Evolutionary conservation across 1,140 invertebrate species (phyloP).

Genomic region (Bombus fervidus): DNA sequence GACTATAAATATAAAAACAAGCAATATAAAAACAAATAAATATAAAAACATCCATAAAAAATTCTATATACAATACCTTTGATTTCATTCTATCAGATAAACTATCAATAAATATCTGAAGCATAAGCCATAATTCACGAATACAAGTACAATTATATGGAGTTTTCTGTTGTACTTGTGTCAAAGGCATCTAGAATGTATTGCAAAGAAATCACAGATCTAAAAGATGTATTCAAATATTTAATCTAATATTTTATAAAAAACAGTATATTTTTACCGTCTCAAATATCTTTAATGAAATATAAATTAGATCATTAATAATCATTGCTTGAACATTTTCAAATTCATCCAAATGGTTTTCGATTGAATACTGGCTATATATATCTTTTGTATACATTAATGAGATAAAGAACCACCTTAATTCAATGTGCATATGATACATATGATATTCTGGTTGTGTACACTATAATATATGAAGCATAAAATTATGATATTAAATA

Average conservation of each 20-base stretch:
- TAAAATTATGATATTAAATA: constrained; percentile 24
- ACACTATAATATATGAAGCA: constrained; percentile 67
- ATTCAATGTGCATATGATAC: constrained; percentile 80
- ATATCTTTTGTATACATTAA: constrained; percentile 69
- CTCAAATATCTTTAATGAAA: constrained; percentile 75
- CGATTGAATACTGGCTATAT: constrained; percentile 54
- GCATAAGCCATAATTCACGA: constrained; percentile 80
- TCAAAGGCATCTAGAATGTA: constrained; percentile 70
- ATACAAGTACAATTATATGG: constrained; percentile 80
- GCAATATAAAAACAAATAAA: constrained; percentile 6
- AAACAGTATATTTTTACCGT: constrained; percentile 66
- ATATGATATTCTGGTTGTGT: constrained; percentile 80
- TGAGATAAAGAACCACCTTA: constrained; percentile 79
- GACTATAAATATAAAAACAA: constrained; percentile 62
- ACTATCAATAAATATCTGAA: constrained; percentile 76
- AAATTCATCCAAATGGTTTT: constrained; percentile 67
- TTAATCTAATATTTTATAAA: neutral
- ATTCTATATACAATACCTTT: constrained; percentile 65
- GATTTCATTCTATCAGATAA: constrained; percentile 60
- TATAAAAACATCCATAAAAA: neutral
- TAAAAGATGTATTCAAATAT: constrained; percentile 22
- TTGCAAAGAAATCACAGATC: neutral
- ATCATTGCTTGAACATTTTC: constrained; percentile 66
- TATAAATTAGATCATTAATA: constrained; percentile 76
- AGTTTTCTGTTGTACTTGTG: constrained; percentile 73